Conservation (phyloP, 2,113 vertebrate species). For the Python bivittatus region DNA sequence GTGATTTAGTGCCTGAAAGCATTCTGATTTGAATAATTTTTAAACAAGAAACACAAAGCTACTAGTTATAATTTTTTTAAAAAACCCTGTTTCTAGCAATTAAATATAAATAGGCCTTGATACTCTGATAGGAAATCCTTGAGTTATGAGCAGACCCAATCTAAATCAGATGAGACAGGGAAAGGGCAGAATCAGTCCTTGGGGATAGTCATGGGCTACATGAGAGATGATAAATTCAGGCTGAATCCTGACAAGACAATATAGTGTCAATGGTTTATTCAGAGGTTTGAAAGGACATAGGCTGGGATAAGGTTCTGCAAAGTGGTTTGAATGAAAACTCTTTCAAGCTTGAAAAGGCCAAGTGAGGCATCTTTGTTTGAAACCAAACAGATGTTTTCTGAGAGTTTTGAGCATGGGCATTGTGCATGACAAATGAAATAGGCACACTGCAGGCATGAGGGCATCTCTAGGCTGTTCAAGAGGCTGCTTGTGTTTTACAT, state of each 20-base stretch:
- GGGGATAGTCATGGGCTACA: neutral
- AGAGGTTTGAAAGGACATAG: neutral
- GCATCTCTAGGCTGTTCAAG: neutral
- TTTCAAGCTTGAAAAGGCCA: neutral
- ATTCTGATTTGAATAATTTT: slow-evolving; percentile 54
- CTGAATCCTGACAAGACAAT: neutral
- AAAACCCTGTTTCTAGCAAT: slow-evolving; percentile 34
- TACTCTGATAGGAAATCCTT: neutral
- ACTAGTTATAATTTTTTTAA: slow-evolving; percentile 36
- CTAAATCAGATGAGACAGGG: neutral
- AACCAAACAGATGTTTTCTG: neutral
- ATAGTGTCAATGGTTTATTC: neutral
- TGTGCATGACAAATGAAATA: too few species aligned
- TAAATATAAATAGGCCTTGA: slow-evolving; percentile 11
- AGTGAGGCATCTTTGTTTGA: neutral
- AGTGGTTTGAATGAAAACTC: neutral
- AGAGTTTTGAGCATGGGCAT: neutral
- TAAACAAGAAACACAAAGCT: slow-evolving; percentile 51
- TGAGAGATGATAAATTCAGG: neutral
- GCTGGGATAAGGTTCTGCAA: neutral
- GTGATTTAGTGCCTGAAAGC: slow-evolving; percentile 59
- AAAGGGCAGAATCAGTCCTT: neutral
- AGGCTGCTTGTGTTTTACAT: neutral
- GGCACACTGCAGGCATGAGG: neutral
- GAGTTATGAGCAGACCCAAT: neutral